Conservation (phyloP, 2,797 vertebrate species). For the Pelodytes ibericus region DNA sequence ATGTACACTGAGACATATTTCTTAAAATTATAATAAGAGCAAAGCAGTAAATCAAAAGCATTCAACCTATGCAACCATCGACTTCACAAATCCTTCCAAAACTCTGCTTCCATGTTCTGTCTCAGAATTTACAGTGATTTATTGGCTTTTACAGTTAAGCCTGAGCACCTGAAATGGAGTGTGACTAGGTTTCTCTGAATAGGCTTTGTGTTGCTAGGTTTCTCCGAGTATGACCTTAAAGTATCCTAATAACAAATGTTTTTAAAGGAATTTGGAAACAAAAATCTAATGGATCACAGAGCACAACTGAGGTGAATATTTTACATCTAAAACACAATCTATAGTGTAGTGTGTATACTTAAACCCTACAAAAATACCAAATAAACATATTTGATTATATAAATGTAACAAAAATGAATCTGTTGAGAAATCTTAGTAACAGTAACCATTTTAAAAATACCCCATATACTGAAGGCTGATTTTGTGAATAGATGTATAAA, state of each 20-base stretch:
- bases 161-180: not conserved
- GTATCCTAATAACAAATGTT: not conserved
- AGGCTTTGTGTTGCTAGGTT: not conserved
- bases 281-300: not conserved
- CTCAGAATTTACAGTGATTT: not conserved
- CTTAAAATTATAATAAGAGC: not conserved
- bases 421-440: too few relatives aligned
- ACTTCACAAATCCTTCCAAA: not conserved
- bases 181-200: not conserved
- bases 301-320: not conserved
- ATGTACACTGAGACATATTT: too few relatives aligned
- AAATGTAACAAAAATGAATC: too few relatives aligned
- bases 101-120: not conserved
- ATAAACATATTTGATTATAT: too few relatives aligned
- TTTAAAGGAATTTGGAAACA: not conserved
- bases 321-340: too few relatives aligned
- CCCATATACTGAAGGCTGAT: too few relatives aligned
- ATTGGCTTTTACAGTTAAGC: not conserved
- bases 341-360: too few relatives aligned
- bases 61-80: not conserved
- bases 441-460: too few relatives aligned
- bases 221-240: not conserved
- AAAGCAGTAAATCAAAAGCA: not conserved
- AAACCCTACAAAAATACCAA: too few relatives aligned
- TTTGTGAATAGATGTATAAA: too few relatives aligned